phyloP scores from a whole-genome alignment of 2,797 vertebrate species.

The Meriones psammophilus region DNA sequence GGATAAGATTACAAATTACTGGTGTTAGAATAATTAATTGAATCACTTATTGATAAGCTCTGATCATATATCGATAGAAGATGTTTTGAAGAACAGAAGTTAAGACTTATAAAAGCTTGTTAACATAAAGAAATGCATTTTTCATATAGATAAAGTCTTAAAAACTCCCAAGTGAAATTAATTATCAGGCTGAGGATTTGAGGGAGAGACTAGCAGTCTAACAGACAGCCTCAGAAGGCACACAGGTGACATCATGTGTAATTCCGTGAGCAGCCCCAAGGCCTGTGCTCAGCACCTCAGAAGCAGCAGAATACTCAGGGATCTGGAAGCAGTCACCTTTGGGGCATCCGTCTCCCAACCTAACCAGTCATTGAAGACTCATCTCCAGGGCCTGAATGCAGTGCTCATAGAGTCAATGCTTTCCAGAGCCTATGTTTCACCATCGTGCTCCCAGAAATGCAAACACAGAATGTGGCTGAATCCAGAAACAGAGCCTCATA shows the following conservation, averaged over 20 bases:
- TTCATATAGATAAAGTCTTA: constrained; percentile 12
- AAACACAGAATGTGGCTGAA: neutral
- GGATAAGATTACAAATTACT: neutral
- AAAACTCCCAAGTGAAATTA: neutral
- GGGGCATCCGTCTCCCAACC: neutral
- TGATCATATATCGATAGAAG: constrained; percentile 24
- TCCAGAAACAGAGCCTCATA: neutral
- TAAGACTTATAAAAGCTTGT: constrained; percentile 24
- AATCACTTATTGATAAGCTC: constrained; percentile 61
- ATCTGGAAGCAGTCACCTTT: neutral
- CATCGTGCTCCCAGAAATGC: neutral
- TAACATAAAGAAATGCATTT: neutral
- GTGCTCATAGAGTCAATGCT: neutral
- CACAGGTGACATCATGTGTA: accelerated
- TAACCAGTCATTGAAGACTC: neutral
- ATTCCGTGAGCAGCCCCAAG: neutral
- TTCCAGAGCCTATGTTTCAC: neutral
- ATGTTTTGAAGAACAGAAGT: constrained; percentile 8
- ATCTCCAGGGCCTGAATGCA: neutral
- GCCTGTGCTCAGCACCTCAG: accelerated
- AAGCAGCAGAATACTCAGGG: neutral
- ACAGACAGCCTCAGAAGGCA: neutral
- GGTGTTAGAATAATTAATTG: constrained; percentile 28
- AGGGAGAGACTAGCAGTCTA: neutral
- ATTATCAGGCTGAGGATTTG: neutral